Evolutionary conservation across 2,797 vertebrate genomes (phyloP).

Genomic region (Melanotaenia maccullochi): DNA sequence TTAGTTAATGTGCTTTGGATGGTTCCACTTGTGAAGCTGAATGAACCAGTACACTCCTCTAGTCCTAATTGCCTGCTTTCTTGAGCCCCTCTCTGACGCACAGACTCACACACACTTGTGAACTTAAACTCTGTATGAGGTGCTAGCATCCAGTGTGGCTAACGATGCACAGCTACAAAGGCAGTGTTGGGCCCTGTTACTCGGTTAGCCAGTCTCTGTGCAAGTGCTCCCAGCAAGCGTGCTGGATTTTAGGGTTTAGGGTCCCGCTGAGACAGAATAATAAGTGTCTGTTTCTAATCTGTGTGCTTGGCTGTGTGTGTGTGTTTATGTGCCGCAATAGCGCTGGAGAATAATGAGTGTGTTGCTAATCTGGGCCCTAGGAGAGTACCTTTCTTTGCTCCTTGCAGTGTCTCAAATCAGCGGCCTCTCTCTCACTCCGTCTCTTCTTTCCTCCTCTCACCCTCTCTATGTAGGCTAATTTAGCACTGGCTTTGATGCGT

Average conservation of each 20-base stretch:
- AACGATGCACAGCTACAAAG: conserved; percentile 81
- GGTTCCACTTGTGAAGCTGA: conserved; percentile 74
- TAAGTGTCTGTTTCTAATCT: conserved; percentile 90
- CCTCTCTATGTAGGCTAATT: conserved; percentile 84
- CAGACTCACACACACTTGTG: conserved; percentile 14
- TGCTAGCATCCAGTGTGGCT: conserved; percentile 66
- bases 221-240: conserved; percentile 78
- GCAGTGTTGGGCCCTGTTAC: conserved; percentile 64
- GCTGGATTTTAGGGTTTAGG: conserved; percentile 87
- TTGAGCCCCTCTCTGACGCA: conserved; percentile 64
- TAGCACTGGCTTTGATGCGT: conserved; percentile 86
- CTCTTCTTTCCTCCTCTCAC: conserved; percentile 67
- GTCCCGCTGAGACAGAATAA: conserved; percentile 88
- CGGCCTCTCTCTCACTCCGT: conserved; percentile 68
- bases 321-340: conserved; percentile 72
- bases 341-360: conserved; percentile 78
- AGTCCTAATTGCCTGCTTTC: conserved; percentile 81
- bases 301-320: conserved; percentile 62
- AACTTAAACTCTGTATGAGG: conserved; percentile 55
- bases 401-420: conserved; percentile 83
- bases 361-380: conserved; percentile 88
- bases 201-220: conserved; percentile 75
- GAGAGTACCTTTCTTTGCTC: conserved; percentile 83
- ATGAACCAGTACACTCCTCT: conserved; percentile 73
- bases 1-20: conserved; percentile 71